These are phyloP conservation scores for Drosophila anceps DNA, from an alignment of 2,888 invertebrate species.

Conservation along the genomic window DNA sequence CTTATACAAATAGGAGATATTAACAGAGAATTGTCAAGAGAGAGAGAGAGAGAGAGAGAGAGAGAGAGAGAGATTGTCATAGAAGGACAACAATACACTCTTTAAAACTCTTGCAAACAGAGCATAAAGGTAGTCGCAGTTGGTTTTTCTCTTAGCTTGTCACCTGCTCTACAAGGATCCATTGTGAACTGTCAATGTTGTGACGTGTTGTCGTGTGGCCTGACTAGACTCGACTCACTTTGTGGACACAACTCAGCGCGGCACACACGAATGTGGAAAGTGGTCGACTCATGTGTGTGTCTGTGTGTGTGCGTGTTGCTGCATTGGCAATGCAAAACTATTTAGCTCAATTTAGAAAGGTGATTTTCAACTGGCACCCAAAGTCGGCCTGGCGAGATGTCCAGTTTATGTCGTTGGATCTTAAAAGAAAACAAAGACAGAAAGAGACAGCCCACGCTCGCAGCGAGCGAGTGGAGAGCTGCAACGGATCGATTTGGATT, in stretches of 20 bases:
- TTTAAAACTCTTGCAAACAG: neutral
- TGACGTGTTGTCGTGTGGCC: slow-evolving; percentile 11
- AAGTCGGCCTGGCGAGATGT: slow-evolving; percentile 46
- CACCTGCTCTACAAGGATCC: slow-evolving; percentile 46
- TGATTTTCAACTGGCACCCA: slow-evolving; percentile 72
- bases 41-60: neutral
- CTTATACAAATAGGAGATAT: no score
- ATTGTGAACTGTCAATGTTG: slow-evolving; percentile 32
- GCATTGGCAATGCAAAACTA: slow-evolving; percentile 67
- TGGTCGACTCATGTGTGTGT: slow-evolving; percentile 11
- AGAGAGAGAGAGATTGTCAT: neutral
- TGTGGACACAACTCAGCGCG: slow-evolving; percentile 20
- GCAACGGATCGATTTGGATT: neutral
- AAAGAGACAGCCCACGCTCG: slow-evolving; percentile 9
- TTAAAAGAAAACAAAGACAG: neutral
- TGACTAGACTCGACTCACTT: slow-evolving; percentile 13
- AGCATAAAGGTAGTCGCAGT: neutral
- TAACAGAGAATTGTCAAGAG: no score
- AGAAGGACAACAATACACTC: neutral
- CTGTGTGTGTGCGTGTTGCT: slow-evolving; percentile 1
- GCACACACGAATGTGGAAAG: slow-evolving; percentile 41
- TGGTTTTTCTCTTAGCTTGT: neutral
- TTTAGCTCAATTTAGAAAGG: slow-evolving; percentile 83
- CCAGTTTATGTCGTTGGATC: slow-evolving; percentile 39
- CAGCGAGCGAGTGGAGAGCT: neutral